These are phyloP conservation scores for Smithornis capensis DNA, from an alignment of 2,113 vertebrate genomes.

Conservation along the genomic window DNA sequence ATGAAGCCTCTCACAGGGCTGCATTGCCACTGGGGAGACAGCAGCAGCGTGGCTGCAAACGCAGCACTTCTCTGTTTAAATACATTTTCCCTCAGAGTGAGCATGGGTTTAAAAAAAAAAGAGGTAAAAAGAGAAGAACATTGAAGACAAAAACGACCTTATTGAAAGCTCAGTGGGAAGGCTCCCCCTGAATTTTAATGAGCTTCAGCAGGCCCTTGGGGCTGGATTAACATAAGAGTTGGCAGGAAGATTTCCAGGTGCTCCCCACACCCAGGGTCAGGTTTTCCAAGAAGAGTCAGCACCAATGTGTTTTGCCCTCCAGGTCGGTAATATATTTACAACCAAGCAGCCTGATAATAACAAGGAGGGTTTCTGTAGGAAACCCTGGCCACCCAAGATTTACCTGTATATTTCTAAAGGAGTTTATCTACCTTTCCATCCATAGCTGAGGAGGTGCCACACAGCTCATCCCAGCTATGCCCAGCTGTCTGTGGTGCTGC, in stretches of 20 bases:
- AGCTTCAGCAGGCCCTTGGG: not conserved
- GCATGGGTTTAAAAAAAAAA: not conserved
- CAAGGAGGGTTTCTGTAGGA: not conserved
- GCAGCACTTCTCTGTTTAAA: not conserved
- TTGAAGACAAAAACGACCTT: not conserved
- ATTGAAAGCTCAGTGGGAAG: not conserved
- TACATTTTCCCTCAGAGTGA: slow-evolving; percentile 9
- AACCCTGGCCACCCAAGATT: not conserved
- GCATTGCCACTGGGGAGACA: not conserved
- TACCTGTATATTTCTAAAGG: not conserved
- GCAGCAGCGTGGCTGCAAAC: rapidly evolving
- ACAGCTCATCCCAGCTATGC: rapidly evolving
- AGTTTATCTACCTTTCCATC: not conserved
- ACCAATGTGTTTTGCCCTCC: not conserved
- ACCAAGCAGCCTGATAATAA: not conserved
- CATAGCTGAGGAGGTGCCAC: not conserved
- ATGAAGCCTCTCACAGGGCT: not conserved
- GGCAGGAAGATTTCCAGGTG: slow-evolving; percentile 38
- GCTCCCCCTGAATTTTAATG: slow-evolving; percentile 26
- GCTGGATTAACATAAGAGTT: not conserved
- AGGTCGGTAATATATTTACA: not conserved
- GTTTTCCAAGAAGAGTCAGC: slow-evolving; percentile 14
- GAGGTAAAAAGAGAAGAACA: not conserved
- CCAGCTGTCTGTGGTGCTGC: not conserved
- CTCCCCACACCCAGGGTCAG: slow-evolving; percentile 9